Base-by-base conservation (phyloP, 1,140 invertebrate species). In the Ceratina calcarata region DNA sequence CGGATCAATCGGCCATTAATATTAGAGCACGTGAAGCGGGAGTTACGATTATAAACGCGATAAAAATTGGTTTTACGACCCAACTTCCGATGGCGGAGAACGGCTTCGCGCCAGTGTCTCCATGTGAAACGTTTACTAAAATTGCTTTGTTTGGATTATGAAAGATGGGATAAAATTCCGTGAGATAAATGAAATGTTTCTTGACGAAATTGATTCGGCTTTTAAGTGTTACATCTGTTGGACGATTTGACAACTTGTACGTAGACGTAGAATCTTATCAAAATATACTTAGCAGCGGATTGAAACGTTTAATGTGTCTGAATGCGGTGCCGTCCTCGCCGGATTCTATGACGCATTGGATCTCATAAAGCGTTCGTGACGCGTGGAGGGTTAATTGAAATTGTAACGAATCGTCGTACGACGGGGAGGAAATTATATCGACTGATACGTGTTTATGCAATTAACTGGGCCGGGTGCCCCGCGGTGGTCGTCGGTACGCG, bases 41-140 rank as follows among this genome's bases (percentile, higher is more conserved):
- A 66, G 27, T 74, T 74, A 55, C 32, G 60, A 64, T 74, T 74
- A 65, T 74, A 32, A 74, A 74, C 71, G 24, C 61, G 61, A 74
- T 74, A 74, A 65, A 65, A 74, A 64, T 45, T 45, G 37, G 37
- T 45, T 45, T 65, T 74, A 16, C 0, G 10, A 45, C 37, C 37
- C 6, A 45, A 45, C 37, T 45, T 45, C 37, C 37, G 37, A 2
- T 45, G 6, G 37, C 37, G 37, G 37, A 10, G 2, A 8, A 45
- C 37, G 37, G 37, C 37, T 45, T 10, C 6, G 37, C 37, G 37
- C 10, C 37, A 6, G 10, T 45, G 37, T 45, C 37, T 45, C 37
- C 37, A 6, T 10, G 37, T 10, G 37, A 45, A 45, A 45, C 37
- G 37, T 45, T 45, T 45, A 45, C 37, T 10, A 45, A 45, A 45